phyloP scores from a whole-genome alignment of 64 coral and sea anemone genomes.

The Montipora capricornis region DNA sequence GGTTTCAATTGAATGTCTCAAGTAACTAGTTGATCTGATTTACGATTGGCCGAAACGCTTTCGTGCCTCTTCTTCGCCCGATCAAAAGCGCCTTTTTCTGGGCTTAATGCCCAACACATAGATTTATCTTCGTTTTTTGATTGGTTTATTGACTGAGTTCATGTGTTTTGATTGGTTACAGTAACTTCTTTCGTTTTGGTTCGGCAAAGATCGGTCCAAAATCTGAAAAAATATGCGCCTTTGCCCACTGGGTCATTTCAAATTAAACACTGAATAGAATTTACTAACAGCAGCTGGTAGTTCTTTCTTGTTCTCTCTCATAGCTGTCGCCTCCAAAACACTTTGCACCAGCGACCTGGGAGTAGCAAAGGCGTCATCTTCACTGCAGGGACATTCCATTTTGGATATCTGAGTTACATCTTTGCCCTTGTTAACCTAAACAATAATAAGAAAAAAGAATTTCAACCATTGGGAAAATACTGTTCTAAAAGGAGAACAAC shows the following conservation, averaged over 20 bases:
- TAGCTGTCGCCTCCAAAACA: slow-evolving; percentile 72
- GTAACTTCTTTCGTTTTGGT: neutral
- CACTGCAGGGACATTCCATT: neutral
- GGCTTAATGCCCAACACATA: neutral
- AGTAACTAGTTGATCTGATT: too few relatives aligned
- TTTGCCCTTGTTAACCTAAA: neutral
- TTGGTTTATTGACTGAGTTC: neutral
- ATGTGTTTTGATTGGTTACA: neutral
- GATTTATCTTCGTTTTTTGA: neutral
- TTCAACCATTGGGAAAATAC: too few relatives aligned
- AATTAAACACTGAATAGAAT: neutral
- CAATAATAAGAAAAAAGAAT: too few relatives aligned
- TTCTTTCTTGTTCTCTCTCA: slow-evolving; percentile 23
- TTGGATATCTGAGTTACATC: neutral
- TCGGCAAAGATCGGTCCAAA: too few relatives aligned
- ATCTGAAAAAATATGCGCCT: neutral
- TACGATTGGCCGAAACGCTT: too few relatives aligned
- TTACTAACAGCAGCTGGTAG: neutral
- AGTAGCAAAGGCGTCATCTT: neutral
- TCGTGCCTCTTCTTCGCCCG: too few relatives aligned
- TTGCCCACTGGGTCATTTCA: neutral
- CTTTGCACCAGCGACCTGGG: slow-evolving; percentile 77
- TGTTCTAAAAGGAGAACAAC: too few relatives aligned
- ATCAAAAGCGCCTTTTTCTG: too few relatives aligned
- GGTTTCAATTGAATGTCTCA: too few relatives aligned